Evolutionary conservation across 2,797 vertebrate genomes (phyloP).

Genomic region (Coregonus sp.): DNA sequence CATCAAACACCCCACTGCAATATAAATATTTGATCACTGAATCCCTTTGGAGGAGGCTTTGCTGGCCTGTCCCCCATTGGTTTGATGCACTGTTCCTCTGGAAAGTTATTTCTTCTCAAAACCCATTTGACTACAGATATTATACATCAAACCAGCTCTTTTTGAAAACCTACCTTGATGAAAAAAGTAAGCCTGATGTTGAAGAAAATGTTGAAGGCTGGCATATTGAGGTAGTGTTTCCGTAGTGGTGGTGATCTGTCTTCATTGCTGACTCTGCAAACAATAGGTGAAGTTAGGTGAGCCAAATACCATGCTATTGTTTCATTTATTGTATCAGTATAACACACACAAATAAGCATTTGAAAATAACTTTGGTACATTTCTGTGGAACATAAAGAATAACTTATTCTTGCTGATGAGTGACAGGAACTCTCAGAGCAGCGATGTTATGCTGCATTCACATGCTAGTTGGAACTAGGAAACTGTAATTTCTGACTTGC

Average conservation of each 20-base stretch:
- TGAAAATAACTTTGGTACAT: background rate
- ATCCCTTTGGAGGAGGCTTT: constrained; percentile 54
- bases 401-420: background rate
- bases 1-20: constrained; percentile 55
- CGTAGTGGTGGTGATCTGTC: background rate
- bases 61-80: constrained; percentile 47
- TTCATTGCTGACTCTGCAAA: constrained; percentile 1
- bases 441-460: background rate
- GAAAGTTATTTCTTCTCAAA: constrained; percentile 42
- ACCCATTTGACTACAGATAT: constrained; percentile 15
- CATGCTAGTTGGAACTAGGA: no score
- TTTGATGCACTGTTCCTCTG: constrained; percentile 48
- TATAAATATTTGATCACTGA: constrained; percentile 65
- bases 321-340: background rate
- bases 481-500: no score
- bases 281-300: background rate
- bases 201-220: background rate
- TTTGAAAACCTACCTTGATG: constrained; percentile 21
- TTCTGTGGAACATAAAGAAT: background rate
- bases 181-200: background rate
- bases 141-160: constrained; percentile 22
- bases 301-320: background rate
- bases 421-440: background rate
- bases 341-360: background rate
- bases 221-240: background rate